phyloP scores from a whole-genome alignment of 2,888 invertebrate species.

The Neoscelio sp. region DNA sequence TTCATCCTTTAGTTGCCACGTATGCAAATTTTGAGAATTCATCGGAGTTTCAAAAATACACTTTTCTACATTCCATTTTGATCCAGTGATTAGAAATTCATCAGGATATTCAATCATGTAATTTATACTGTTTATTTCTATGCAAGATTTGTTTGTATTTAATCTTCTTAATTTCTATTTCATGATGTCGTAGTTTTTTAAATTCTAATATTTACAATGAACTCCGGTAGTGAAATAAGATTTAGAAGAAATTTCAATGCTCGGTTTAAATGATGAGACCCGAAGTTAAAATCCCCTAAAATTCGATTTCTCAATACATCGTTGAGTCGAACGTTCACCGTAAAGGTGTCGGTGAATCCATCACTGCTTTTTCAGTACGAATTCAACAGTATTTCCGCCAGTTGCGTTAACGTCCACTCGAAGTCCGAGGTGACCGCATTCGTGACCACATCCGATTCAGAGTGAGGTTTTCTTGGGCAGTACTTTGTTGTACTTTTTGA shows the following conservation, averaged over 20 bases:
- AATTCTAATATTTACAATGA: no score
- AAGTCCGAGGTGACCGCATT: slow-evolving; percentile 56
- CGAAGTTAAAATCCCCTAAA: slow-evolving; percentile 29
- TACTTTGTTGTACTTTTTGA: slow-evolving; percentile 55
- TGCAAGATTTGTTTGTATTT: no score
- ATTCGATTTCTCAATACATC: slow-evolving; percentile 18
- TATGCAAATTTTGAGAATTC: no score
- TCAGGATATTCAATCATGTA: no score
- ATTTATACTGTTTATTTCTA: no score
- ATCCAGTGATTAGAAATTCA: no score
- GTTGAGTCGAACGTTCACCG: slow-evolving; percentile 28
- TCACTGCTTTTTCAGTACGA: slow-evolving; percentile 53
- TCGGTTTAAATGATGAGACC: slow-evolving; percentile 9
- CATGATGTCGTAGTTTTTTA: no score
- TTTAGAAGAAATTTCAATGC: slow-evolving; percentile 4
- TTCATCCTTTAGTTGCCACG: no score
- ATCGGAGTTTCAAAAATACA: no score
- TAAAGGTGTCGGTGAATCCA: slow-evolving; percentile 56
- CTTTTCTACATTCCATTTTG: no score
- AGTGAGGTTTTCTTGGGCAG: slow-evolving; percentile 55
- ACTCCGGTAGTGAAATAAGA: no score
- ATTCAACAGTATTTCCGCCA: slow-evolving; percentile 53
- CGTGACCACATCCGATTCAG: slow-evolving; percentile 46
- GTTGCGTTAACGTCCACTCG: slow-evolving; percentile 45
- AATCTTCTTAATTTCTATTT: no score